phyloP scores from a whole-genome alignment of 2,888 invertebrate genomes.

The Ceraclea dissimilis region DNA sequence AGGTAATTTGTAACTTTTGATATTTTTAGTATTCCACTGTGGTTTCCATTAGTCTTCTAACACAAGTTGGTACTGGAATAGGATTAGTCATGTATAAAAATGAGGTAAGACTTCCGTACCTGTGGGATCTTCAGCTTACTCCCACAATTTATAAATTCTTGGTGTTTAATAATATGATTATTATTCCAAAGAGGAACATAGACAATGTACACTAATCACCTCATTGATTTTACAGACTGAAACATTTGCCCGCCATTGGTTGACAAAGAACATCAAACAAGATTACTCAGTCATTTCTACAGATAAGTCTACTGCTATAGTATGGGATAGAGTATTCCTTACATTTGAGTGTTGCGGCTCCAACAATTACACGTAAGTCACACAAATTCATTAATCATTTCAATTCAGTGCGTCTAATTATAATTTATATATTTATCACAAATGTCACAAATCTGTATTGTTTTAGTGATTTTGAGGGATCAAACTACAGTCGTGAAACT shows the following conservation, averaged over 20 bases:
- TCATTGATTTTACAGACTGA: slow-evolving; percentile 6
- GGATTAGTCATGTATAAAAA: background rate
- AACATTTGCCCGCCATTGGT: slow-evolving; percentile 1
- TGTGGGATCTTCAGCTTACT: too few species aligned
- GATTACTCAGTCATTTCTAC: background rate
- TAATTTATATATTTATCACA: too few species aligned
- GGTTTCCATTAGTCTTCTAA: slow-evolving; percentile 3
- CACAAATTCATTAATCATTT: too few species aligned
- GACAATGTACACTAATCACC: too few species aligned
- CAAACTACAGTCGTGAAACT: background rate
- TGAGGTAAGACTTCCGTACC: slow-evolving; percentile 3
- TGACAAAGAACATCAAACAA: background rate
- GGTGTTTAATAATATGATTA: too few species aligned
- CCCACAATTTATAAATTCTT: too few species aligned
- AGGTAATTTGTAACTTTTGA: background rate
- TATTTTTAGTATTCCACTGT: slow-evolving; percentile 5
- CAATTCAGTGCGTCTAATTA: background rate
- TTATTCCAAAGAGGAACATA: too few species aligned
- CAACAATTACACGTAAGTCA: slow-evolving; percentile 2
- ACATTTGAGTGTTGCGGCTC: slow-evolving; percentile 9
- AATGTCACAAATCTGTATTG: too few species aligned
- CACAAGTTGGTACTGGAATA: slow-evolving; percentile 4
- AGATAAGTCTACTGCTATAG: background rate
- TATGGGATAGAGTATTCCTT: slow-evolving; percentile 5
- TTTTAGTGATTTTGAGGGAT: slow-evolving; percentile 8